Evolutionary conservation across 2,797 vertebrate genomes (phyloP), one percentile per base, ranked within the genome.

Genomic region (Odontamblyopus rebecca): DNA sequence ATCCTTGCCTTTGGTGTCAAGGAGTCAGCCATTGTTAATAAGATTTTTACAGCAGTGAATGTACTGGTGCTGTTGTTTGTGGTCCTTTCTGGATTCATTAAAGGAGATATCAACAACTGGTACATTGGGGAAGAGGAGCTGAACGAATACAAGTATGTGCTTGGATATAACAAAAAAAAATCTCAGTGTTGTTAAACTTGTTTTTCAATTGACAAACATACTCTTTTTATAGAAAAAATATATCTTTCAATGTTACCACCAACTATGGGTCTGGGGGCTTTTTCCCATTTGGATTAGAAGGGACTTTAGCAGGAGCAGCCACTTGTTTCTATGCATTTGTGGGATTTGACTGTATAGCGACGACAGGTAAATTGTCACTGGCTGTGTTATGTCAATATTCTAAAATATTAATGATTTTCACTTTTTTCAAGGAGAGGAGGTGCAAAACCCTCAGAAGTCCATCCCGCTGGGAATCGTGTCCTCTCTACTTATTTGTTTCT

Each of bases 281-380:
- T 89, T 94, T 96, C 83, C 96, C 95, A 0, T 97, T 94, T 61
- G 95, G 95, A 32, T 93, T 96, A 67, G 89, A 89, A 41, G 96
- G 96, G 61, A 97, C 94, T 1, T 72, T 97, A 76, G 87, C 95
- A n/a, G 96, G 95, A 84, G 96, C 96, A 53, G 95, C 95, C 1
- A 89, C 94, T 7, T 97, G 96, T 86, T 97, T 97, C 84, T 97
- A 96, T 77, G 96, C 95, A 4, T 97, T 97, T 84, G 94, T 96
- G 67, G 96, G 96, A 27, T 97, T 97, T 86, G 96, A 96, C 87
- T 96, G 96, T 89, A 96, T 97, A 5, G 95, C 95, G 18, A 96
- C 95, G 60, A 94, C 88, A 71, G 94, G 96, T 96, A 62, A 48
- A 67, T 26, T 19, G 75, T 12, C 61, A 48, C 6, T 11, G 5